Evolutionary conservation across 2,797 vertebrate genomes (phyloP).

Genomic region (Glyptemys insculpta): DNA sequence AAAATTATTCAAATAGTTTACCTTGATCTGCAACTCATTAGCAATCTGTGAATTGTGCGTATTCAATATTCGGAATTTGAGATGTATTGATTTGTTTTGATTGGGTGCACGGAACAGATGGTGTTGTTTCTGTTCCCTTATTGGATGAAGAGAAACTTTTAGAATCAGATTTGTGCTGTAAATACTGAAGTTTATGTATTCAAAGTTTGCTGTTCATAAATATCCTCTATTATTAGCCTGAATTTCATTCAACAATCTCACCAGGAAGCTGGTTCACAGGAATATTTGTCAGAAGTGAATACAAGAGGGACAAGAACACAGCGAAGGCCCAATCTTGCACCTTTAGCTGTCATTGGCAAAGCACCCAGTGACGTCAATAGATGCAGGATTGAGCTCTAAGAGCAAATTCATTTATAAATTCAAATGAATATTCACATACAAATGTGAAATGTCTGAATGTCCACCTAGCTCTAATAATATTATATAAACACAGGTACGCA

Average conservation of each 20-base stretch:
- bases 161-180: not conserved
- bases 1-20: constrained; percentile 35
- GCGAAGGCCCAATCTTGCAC: not conserved
- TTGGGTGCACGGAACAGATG: constrained; percentile 14
- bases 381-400: not conserved
- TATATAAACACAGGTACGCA: not conserved
- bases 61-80: not conserved
- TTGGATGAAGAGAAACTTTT: constrained; percentile 2
- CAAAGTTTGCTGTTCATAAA: not conserved
- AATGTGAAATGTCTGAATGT: accelerated
- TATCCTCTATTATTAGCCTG: not conserved
- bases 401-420: accelerated
- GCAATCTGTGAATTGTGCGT: not conserved
- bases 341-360: not conserved
- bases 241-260: constrained; percentile 8
- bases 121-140: not conserved
- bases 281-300: not conserved
- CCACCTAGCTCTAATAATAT: not conserved
- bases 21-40: constrained; percentile 21
- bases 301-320: not conserved
- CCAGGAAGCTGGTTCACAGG: not conserved
- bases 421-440: not conserved
- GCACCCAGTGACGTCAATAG: not conserved
- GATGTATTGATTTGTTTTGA: constrained; percentile 16
- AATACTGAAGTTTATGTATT: not conserved